These are phyloP conservation scores for Ophthalmolycus amberensis DNA, from an alignment of 2,113 vertebrate genomes.

Conservation along the genomic window DNA sequence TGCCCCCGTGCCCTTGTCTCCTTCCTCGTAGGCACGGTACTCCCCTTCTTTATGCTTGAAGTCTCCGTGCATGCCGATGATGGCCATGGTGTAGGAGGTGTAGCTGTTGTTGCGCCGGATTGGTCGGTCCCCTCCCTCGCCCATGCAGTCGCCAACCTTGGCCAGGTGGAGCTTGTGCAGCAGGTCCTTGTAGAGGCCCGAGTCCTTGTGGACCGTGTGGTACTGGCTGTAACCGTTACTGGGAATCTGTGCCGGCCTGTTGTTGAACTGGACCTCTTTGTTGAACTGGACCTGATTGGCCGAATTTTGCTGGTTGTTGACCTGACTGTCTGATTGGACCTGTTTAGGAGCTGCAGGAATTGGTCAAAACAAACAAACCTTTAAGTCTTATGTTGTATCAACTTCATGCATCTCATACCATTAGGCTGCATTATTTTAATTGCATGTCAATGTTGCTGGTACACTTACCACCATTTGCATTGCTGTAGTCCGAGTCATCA, in stretches of 20 bases:
- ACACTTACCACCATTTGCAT: slow-evolving; percentile 59
- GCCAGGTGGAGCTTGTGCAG: slow-evolving; percentile 97
- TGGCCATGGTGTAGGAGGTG: slow-evolving; percentile 98
- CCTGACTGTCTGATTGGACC: slow-evolving; percentile 44
- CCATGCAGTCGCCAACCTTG: slow-evolving; percentile 98
- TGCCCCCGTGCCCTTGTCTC: slow-evolving; percentile 64
- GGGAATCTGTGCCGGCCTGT: slow-evolving; percentile 85
- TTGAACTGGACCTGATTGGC: slow-evolving; percentile 75
- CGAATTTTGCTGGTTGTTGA: slow-evolving; percentile 83
- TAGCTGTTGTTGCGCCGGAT: slow-evolving; percentile 98
- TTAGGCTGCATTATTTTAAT: not conserved
- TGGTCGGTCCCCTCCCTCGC: slow-evolving; percentile 90
- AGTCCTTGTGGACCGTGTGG: slow-evolving; percentile 98
- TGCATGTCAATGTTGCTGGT: not conserved
- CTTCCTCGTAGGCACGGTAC: slow-evolving; percentile 64
- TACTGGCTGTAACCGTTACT: slow-evolving; percentile 93
- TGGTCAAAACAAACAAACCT: not conserved
- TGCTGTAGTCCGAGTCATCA: slow-evolving; percentile 67
- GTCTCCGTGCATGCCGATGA: slow-evolving; percentile 95
- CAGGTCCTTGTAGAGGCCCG: slow-evolving; percentile 96
- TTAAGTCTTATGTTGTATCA: not conserved
- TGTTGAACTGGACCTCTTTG: slow-evolving; percentile 89
- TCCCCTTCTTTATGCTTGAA: slow-evolving; percentile 85
- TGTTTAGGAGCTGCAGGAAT: slow-evolving; percentile 53
- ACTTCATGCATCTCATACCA: not conserved